phyloP scores from a whole-genome alignment of 2,113 vertebrate species.

The Eidolon helvum region DNA sequence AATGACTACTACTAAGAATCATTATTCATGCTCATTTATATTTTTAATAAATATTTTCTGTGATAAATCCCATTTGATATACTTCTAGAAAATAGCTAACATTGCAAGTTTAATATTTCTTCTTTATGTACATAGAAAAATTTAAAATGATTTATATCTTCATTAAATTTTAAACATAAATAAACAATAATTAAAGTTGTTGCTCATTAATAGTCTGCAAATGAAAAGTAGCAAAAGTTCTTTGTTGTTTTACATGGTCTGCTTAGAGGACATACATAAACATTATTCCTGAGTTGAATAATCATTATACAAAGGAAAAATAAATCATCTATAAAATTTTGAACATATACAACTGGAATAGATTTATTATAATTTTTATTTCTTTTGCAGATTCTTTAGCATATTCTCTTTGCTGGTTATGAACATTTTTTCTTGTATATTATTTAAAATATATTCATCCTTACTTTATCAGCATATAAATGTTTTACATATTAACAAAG shows the following conservation, averaged over 20 bases:
- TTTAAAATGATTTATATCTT: slow-evolving; percentile 42
- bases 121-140: slow-evolving; percentile 15
- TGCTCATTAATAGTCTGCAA: slow-evolving; percentile 48
- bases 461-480: not conserved
- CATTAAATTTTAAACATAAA: slow-evolving; percentile 69
- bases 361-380: not conserved
- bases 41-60: slow-evolving; percentile 44
- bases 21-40: slow-evolving; percentile 17
- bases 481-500: not conserved
- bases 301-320: not conserved
- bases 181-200: slow-evolving; percentile 64
- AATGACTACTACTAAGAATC: not conserved
- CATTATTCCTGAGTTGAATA: not conserved
- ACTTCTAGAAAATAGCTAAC: slow-evolving; percentile 24
- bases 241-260: not conserved
- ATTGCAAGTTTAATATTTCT: slow-evolving; percentile 42
- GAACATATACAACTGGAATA: not conserved
- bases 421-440: not conserved
- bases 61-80: slow-evolving; percentile 10
- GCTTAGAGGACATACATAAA: not conserved
- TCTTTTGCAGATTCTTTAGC: not conserved
- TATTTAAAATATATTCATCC: not conserved
- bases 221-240: slow-evolving; percentile 36
- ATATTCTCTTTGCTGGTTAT: not conserved
- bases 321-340: not conserved